phyloP scores from a whole-genome alignment of 2,113 vertebrate species.

The Phylloscopus whistleri region DNA sequence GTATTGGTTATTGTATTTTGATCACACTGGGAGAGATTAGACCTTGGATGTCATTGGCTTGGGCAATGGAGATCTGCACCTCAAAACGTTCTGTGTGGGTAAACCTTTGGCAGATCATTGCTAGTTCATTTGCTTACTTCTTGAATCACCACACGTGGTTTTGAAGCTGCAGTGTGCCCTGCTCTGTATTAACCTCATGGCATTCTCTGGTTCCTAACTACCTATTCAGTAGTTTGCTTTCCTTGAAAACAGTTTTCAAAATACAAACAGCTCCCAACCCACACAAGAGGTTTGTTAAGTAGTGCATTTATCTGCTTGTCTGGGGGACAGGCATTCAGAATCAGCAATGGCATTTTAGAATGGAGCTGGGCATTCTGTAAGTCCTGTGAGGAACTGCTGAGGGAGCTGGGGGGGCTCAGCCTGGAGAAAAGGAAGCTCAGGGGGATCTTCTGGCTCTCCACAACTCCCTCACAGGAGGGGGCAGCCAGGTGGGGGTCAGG shows the following conservation, averaged over 20 bases:
- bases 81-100: not conserved
- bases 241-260: not conserved
- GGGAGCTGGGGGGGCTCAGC: not conserved
- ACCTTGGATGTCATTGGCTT: not conserved
- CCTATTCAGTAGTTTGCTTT: not conserved
- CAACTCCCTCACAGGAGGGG: not conserved
- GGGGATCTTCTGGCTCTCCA: not conserved
- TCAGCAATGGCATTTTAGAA: not conserved
- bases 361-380: not conserved
- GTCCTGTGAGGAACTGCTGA: not conserved
- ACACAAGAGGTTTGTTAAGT: not conserved
- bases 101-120: not conserved
- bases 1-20: not conserved
- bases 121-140: not conserved
- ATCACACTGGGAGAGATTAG: not conserved
- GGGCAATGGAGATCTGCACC: too few species aligned
- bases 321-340: fast-evolving
- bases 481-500: not conserved
- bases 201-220: not conserved
- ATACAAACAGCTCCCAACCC: not conserved
- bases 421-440: not conserved
- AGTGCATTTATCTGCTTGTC: not conserved
- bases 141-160: not conserved
- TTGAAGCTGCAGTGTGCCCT: not conserved
- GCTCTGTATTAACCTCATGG: not conserved